Evolutionary conservation across 2,888 invertebrate genomes (phyloP), one percentile per base, ranked within the genome.

Genomic region (Incurvaria masculella): DNA sequence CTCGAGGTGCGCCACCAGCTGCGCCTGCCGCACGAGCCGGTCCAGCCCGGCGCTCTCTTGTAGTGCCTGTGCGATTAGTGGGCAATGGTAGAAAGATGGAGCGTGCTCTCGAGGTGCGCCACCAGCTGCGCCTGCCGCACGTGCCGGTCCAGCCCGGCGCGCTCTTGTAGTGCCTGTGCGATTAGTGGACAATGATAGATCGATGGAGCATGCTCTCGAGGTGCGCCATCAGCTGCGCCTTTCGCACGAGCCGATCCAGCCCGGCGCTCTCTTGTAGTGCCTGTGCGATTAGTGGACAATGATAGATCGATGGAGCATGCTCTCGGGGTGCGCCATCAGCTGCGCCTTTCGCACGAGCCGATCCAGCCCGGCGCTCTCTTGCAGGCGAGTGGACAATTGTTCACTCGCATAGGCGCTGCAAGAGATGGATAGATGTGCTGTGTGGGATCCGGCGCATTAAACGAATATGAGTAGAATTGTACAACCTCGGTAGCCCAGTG

Each of bases 201-300:
- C n/a, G n/a, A n/a, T n/a, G n/a, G n/a, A 93, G 76, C 80, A 93
- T 85, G 55, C 88, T 87, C 65, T 93, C 93, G 8, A 93, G 68
- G 52, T 91, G 88, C 0, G 91, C 89, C 0, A 93, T 89, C 38
- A 92, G 65, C 58, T 91, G 88, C 0, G 91, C 91, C 66, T 91
- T 89, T 1, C 92, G 81, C 17, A 91, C 89, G 46, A 93, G 65
- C 6, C 92, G 78, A 59, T 92, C 91, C 21, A 93, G 66, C 1
- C 90, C 89, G 0, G 92, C 90, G 46, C 88, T 88, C 58, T 87
- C 85, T 70, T 89, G 88, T 47, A 91, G 66, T n/a, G 89, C 89
- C 76, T 87, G 79, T 11, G 57, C 61, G 55, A 10, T n/a, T 17
- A 5, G 14, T 14, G 14, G 14, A 27, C n/a, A n/a, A n/a, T n/a